Evolutionary conservation across 1,140 invertebrate genomes (phyloP), one percentile per base, ranked within the genome.

Genomic region (Drosophila auraria): DNA sequence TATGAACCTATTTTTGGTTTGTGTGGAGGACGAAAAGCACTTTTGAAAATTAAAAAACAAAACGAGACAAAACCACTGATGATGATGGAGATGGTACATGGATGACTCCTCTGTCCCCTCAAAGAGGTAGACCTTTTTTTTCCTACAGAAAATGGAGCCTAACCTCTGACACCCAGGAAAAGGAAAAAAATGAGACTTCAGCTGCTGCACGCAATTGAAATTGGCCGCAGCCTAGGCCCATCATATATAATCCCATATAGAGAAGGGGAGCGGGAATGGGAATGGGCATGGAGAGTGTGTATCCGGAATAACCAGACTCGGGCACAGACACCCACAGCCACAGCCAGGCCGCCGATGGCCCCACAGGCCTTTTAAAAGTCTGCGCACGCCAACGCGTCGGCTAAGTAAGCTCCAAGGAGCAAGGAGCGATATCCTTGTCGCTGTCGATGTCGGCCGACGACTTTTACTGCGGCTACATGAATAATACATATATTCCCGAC

Each of bases 391-490:
- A 87, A 74, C 80, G 80, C 84, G 80, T 80, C 51, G 80, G 53
- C 73, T 65, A 78, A 78, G 83, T 84, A 69, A 78, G 82, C 82
- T 84, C 57, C 51, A 33, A 80, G 82, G 68, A 76, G 59, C 71
- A 33, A 80, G 82, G 68, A 76, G 59, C 71, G 73, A 59, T 73
- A 73, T 73, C 70, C 82, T 82, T 72, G 70, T 58, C 73, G 78
- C 60, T 82, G 80, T 73, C 79, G 62, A 80, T 62, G 68, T 60
- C 59, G 75, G 57, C 53, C 71, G 66, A 80, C 81, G 81, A 89
- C 81, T 87, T 87, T 89, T 78, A 84, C 81, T 84, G 78, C 86
- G 86, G 81, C 81, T 81, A 65, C 74, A 84, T 87, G 82, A 87
- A 87, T 87, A 87, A 87, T 87, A 84, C 83, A 87, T 87, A 61